phyloP scores from a whole-genome alignment of 2,113 vertebrate genomes.

The Spilogale gracilis region DNA sequence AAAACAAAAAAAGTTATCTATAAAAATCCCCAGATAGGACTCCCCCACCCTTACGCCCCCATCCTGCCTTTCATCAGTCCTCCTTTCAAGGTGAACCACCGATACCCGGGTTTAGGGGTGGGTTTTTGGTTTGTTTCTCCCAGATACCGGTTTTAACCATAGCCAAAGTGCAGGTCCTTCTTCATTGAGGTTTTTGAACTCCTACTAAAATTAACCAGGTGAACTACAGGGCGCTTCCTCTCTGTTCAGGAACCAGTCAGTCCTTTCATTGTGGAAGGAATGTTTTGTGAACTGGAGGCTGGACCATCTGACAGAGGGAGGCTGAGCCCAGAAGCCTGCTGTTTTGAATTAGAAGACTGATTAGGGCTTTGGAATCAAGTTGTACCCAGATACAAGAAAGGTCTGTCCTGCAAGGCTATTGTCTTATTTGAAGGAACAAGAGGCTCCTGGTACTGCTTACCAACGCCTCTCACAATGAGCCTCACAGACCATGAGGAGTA shows the following conservation, averaged over 20 bases:
- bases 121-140: no score
- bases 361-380: conserved; percentile 68
- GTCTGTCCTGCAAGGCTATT: conserved; percentile 79
- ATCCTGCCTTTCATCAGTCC: not conserved
- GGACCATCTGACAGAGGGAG: conserved; percentile 45
- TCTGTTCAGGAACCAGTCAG: not conserved
- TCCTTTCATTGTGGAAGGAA: not conserved
- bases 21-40: conserved; percentile 12
- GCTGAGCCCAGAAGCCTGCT: not conserved
- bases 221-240: not conserved
- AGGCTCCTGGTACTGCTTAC: conserved; percentile 85
- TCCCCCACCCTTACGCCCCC: not conserved
- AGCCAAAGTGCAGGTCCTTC: not conserved
- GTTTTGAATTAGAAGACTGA: conserved; percentile 69
- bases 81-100: not conserved
- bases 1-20: not conserved
- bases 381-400: conserved; percentile 80
- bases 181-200: not conserved
- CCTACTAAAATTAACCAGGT: not conserved
- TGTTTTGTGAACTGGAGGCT: conserved; percentile 23
- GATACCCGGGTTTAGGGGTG: not conserved
- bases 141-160: not conserved
- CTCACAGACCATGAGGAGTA: conserved; percentile 62
- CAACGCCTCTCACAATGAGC: conserved; percentile 79
- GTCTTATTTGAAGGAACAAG: conserved; percentile 70